Evolutionary conservation across 2,888 invertebrate species (phyloP).

Genomic region (Caenorhabditis sp.): DNA sequence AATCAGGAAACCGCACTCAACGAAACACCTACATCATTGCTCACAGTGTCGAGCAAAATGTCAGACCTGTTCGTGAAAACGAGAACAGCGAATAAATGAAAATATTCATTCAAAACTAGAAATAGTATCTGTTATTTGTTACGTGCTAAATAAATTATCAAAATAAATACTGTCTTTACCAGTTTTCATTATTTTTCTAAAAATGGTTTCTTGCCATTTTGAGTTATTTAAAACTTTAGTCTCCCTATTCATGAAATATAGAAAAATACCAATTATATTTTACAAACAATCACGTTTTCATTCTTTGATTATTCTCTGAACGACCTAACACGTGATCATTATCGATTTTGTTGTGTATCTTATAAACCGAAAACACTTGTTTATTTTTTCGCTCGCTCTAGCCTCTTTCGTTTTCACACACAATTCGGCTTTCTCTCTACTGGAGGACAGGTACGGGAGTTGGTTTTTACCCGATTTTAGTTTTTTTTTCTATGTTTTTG

Average conservation of each 20-base stretch:
- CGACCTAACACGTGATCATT: background rate
- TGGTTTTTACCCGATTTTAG: too few relatives aligned
- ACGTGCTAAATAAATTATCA: too few relatives aligned
- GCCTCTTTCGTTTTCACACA: background rate
- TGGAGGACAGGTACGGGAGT: too few relatives aligned
- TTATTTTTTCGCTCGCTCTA: background rate
- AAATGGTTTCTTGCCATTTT: too few relatives aligned
- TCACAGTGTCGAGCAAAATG: conserved; percentile 46
- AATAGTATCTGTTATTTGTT: conserved; percentile 21
- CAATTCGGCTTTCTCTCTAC: background rate
- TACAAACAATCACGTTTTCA: too few relatives aligned
- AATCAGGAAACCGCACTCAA: conserved; percentile 30
- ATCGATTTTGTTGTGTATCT: background rate
- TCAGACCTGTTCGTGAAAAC: conserved; percentile 21
- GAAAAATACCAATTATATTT: too few relatives aligned
- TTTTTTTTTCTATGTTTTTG: background rate
- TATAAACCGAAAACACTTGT: background rate
- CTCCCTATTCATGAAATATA: too few relatives aligned
- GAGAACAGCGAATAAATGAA: background rate
- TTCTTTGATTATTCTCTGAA: too few relatives aligned
- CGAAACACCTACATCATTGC: conserved; percentile 57
- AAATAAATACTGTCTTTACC: too few relatives aligned
- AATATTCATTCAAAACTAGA: background rate
- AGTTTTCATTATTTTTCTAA: too few relatives aligned
- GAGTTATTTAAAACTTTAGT: too few relatives aligned